phyloP scores from a whole-genome alignment of 2,888 invertebrate species.

The Cotesia congregata region DNA sequence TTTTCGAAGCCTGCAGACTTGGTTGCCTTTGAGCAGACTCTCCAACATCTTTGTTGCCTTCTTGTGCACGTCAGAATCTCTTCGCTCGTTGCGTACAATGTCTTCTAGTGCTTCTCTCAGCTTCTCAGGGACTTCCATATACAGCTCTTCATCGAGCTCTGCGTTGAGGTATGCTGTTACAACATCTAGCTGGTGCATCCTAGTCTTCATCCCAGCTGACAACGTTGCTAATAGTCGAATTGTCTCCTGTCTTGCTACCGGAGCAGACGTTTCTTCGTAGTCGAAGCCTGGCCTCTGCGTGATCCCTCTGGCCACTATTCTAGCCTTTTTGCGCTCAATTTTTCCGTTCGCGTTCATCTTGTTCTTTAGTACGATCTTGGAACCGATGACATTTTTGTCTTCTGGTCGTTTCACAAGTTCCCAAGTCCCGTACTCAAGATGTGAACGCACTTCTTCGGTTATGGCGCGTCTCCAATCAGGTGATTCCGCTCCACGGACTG shows the following conservation, averaged over 20 bases:
- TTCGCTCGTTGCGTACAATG: neutral
- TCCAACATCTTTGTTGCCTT: neutral
- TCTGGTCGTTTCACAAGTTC: neutral
- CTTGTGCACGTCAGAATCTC: no score
- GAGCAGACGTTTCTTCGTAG: constrained; percentile 16
- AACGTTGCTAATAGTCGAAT: neutral
- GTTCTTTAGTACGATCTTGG: neutral
- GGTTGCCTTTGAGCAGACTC: no score
- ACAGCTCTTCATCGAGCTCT: constrained; percentile 16
- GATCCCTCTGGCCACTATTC: constrained; percentile 24
- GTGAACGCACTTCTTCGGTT: constrained; percentile 3
- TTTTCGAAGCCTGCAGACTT: constrained; percentile 1
- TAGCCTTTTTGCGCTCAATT: constrained; percentile 1
- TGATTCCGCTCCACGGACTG: neutral
- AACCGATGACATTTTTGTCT: constrained; percentile 9
- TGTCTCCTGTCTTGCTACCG: constrained; percentile 14
- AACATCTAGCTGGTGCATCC: constrained; percentile 23
- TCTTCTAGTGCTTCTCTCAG: constrained; percentile 13
- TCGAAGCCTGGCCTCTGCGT: constrained; percentile 22
- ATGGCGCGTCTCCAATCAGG: neutral
- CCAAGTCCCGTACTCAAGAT: neutral
- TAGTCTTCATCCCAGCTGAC: no score
- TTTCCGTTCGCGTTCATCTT: neutral
- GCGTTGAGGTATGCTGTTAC: constrained; percentile 26
- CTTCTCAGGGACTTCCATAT: constrained; percentile 4